phyloP scores from a whole-genome alignment of 2,888 invertebrate genomes.

The Napeogenes inachia region DNA sequence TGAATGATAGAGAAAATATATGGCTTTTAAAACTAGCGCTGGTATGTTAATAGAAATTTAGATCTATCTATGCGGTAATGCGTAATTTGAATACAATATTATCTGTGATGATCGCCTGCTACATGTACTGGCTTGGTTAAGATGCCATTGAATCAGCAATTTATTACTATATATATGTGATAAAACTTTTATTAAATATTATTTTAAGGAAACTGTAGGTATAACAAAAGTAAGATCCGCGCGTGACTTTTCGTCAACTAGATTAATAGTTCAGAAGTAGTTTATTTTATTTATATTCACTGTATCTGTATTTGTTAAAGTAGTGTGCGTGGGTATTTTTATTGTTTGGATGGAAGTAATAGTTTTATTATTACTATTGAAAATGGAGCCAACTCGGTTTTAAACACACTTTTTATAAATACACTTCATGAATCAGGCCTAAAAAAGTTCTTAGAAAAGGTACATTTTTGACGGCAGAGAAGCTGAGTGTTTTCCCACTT shows the following conservation, averaged over 20 bases:
- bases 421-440: too few relatives aligned
- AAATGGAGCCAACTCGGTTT: conserved; percentile 2
- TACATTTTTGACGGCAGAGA: too few relatives aligned
- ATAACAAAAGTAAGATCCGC: not conserved
- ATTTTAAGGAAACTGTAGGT: not conserved
- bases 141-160: too few relatives aligned
- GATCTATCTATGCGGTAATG: not conserved
- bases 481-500: too few relatives aligned
- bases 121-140: too few relatives aligned
- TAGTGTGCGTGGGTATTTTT: conserved; percentile 8
- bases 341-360: conserved; percentile 4
- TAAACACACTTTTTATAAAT: not conserved
- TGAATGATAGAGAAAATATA: conserved; percentile 32
- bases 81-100: conserved; percentile 34
- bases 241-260: conserved; percentile 3
- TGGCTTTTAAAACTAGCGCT: conserved; percentile 12
- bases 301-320: conserved; percentile 5
- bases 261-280: not conserved
- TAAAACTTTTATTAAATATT: not conserved
- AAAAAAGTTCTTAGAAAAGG: too few relatives aligned
- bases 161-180: not conserved
- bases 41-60: not conserved
- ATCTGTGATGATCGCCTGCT: conserved; percentile 17
- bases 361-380: conserved; percentile 2
- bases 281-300: conserved; percentile 1